These are phyloP conservation scores for Sanderia malayensis DNA, from an alignment of 30 jellyfish, hydroid and myxozoan genomes.

Conservation along the genomic window DNA sequence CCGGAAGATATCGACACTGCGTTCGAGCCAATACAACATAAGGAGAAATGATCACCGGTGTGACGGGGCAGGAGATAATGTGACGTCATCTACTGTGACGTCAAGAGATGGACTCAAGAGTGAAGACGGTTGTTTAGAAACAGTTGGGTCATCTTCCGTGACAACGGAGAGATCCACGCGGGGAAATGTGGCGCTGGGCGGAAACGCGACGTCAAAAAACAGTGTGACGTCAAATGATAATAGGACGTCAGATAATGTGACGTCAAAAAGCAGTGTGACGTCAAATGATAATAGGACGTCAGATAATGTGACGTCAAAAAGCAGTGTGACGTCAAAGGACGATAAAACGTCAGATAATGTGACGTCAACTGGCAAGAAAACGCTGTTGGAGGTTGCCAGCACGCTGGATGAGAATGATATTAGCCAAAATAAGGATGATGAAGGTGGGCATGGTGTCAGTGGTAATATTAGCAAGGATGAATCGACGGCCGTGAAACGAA, in stretches of 20 bases:
- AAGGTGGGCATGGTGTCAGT: too few species aligned
- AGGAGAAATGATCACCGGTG: not conserved
- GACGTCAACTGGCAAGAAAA: not conserved
- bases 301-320: not conserved
- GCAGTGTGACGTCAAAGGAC: not conserved
- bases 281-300: not conserved
- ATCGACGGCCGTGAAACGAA: conserved; percentile 45
- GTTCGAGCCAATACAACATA: conserved; percentile 46
- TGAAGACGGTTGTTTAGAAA: too few species aligned
- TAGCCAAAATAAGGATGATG: too few species aligned
- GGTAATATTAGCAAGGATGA: not conserved
- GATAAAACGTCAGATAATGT: not conserved
- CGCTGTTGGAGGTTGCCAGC: too few species aligned
- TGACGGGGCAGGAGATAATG: too few species aligned
- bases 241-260: not conserved
- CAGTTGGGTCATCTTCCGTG: too few species aligned
- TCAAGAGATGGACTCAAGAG: too few species aligned
- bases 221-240: too few species aligned
- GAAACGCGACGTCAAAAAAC: not conserved
- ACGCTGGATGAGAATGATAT: too few species aligned
- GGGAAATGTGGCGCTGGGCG: not conserved
- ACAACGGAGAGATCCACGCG: too few species aligned
- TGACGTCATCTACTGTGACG: too few species aligned
- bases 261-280: not conserved
- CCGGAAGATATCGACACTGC: conserved; percentile 45